phyloP scores from a whole-genome alignment of 2,113 vertebrate genomes.

The Hyperopisus bebe region DNA sequence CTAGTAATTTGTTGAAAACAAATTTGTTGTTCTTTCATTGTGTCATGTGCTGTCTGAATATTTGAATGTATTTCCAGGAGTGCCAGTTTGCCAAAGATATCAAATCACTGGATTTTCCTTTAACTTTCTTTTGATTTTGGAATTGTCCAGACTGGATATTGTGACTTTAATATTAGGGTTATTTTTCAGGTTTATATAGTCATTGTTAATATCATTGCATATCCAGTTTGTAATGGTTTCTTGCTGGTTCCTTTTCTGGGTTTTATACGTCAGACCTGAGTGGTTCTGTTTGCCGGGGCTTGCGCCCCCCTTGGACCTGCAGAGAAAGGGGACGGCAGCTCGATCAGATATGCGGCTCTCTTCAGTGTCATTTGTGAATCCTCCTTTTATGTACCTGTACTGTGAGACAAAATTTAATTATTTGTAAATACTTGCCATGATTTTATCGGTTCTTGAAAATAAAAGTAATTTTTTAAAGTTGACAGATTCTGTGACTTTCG shows the following conservation, averaged over 20 bases:
- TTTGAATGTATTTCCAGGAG: slow-evolving; percentile 99
- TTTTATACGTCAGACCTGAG: slow-evolving; percentile 88
- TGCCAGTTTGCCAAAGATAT: slow-evolving; percentile 99
- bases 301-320: slow-evolving; percentile 71
- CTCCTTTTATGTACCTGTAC: slow-evolving; percentile 96
- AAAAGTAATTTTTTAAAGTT: slow-evolving; percentile 98
- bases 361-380: slow-evolving; percentile 95
- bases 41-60: slow-evolving; percentile 97
- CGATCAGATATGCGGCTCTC: slow-evolving; percentile 85
- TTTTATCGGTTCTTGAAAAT: slow-evolving; percentile 99
- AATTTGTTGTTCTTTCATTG: slow-evolving; percentile 91
- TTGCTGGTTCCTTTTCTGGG: slow-evolving; percentile 42
- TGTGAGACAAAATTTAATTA: slow-evolving; percentile 94
- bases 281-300: slow-evolving; percentile 81
- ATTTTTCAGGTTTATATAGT: slow-evolving; percentile 58
- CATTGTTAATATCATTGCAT: slow-evolving; percentile 46
- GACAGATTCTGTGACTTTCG: slow-evolving; percentile 43
- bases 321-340: slow-evolving; percentile 73
- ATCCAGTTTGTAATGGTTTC: slow-evolving; percentile 45
- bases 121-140: slow-evolving; percentile 55
- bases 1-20: slow-evolving; percentile 48
- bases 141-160: slow-evolving; percentile 53
- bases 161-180: slow-evolving; percentile 58
- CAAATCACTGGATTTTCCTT: slow-evolving; percentile 71
- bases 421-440: slow-evolving; percentile 99